Base-by-base conservation (phyloP, 2,113 vertebrate genomes). In the Brachirus orientalis region DNA sequence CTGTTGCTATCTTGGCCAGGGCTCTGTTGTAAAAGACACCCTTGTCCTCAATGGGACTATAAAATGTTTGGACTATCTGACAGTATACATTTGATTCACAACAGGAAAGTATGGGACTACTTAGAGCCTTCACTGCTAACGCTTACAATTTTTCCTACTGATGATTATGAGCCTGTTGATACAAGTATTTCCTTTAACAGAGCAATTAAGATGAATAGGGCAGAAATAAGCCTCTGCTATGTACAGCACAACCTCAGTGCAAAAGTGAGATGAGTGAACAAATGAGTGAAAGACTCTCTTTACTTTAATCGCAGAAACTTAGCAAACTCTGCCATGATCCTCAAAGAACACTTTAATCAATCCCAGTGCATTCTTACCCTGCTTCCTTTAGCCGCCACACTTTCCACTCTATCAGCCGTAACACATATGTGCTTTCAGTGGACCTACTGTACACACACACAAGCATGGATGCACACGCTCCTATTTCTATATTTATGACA, bases 321-420 rank as follows among this genome's bases (percentile, higher is more conserved):
- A 63, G 65, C 8, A 0, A 57, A 51, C 38, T 63, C 52, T 57
- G 28, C 56, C 48, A 43, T 46, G 19, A 16, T 51, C 16, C 38
- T 72, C 50, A 61, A 50, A 66, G 43, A 61, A 51, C 69, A 53
- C 41, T 63, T 76, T 51, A 52, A 69, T 69, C 47, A 54, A 44
- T 43, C 7, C 14, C 56, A 9, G 37, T 50, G 36, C 19, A 44
- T 35, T 22, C 38, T 45, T 53, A 35, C 8, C 8, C 40, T 28
- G 36, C n/a, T 16, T 0, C 3, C 38, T 55, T 9, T 54, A 13
- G 22, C 22, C 2, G 22, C 22, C 22, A 5, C 8, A 22, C 12
- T 20, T 43, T 38, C 14, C 46, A 14, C 14, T 20, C 6, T 7
- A n/a, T 10, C 19, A 35, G 8, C 37, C 16, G 10, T 12, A 40